A percentile compares a stretch with the other conserved stretches of the same genome.
Evolutionary conservation across 1,140 invertebrate genomes (phyloP).

Genomic region (Grapholita molesta): DNA sequence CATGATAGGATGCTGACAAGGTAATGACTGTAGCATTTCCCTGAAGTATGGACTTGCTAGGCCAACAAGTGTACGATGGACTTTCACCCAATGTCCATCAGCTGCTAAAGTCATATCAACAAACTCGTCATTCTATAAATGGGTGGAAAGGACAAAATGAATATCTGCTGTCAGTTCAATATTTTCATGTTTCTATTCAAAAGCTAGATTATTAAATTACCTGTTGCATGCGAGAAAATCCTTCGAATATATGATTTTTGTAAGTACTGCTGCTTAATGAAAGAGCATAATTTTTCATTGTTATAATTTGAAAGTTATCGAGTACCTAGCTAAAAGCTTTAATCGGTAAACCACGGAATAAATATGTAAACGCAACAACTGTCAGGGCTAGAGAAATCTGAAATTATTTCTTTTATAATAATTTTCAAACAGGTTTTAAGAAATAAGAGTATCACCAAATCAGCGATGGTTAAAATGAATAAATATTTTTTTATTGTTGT

Average conservation of each 20-base stretch:
- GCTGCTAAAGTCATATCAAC: constrained; percentile 88
- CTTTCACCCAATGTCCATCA: constrained; percentile 84
- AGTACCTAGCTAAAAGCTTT: too few relatives aligned
- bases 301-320: not conserved
- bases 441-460: too few relatives aligned
- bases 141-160: constrained; percentile 5
- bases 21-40: constrained; percentile 84
- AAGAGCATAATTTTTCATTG: not conserved
- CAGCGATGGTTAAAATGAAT: too few relatives aligned
- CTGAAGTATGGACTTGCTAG: constrained; percentile 87
- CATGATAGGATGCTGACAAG: constrained; percentile 87
- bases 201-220: not conserved
- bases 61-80: constrained; percentile 85
- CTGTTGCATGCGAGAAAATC: constrained; percentile 5
- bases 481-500: too few relatives aligned
- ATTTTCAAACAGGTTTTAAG: too few relatives aligned
- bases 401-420: too few relatives aligned
- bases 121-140: constrained; percentile 82
- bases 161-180: too few relatives aligned
- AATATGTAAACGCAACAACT: too few relatives aligned
- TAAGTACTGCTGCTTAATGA: not conserved
- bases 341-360: too few relatives aligned
- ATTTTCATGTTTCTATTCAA: not conserved
- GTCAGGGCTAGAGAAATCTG: too few relatives aligned
- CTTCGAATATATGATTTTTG: constrained; percentile 9